phyloP scores from a whole-genome alignment of 2,888 invertebrate genomes.

The Rhabditophanes sp. region DNA sequence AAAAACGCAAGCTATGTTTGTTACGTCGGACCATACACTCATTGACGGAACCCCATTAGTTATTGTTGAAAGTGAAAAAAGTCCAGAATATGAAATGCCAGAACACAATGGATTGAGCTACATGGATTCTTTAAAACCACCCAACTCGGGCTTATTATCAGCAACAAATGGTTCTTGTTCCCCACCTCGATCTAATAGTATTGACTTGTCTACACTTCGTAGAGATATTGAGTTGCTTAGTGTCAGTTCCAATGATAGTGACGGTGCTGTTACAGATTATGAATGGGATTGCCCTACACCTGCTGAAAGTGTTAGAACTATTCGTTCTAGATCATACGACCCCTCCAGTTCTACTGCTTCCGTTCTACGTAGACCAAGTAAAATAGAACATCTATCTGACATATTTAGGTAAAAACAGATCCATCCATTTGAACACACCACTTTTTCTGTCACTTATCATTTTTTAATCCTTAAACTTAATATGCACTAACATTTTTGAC shows the following conservation, averaged over 20 bases:
- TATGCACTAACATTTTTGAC: neutral
- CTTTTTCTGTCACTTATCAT: conserved; percentile 2
- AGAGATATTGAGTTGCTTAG: conserved; percentile 37
- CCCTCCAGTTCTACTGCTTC: conserved; percentile 27
- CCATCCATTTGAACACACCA: neutral
- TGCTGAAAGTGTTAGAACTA: conserved; percentile 33
- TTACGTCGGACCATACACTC: too few species aligned
- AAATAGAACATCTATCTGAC: conserved; percentile 39
- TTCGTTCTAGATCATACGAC: conserved; percentile 34
- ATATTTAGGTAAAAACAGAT: conserved; percentile 28
- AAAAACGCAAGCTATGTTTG: too few species aligned
- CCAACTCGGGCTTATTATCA: too few species aligned
- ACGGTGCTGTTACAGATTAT: conserved; percentile 24
- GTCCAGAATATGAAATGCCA: neutral
- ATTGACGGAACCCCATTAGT: too few species aligned
- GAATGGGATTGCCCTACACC: conserved; percentile 28
- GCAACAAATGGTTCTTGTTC: too few species aligned
- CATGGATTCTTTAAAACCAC: conserved; percentile 23
- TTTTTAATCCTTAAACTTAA: conserved; percentile 2
- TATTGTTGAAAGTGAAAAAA: neutral
- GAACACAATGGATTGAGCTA: conserved; percentile 1
- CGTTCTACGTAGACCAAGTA: conserved; percentile 30
- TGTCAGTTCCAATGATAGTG: conserved; percentile 30
- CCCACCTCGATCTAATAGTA: conserved; percentile 38
- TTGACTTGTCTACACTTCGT: conserved; percentile 37